phyloP scores from a whole-genome alignment of 2,797 vertebrate species.

The Acrocephalus scirpaceus region DNA sequence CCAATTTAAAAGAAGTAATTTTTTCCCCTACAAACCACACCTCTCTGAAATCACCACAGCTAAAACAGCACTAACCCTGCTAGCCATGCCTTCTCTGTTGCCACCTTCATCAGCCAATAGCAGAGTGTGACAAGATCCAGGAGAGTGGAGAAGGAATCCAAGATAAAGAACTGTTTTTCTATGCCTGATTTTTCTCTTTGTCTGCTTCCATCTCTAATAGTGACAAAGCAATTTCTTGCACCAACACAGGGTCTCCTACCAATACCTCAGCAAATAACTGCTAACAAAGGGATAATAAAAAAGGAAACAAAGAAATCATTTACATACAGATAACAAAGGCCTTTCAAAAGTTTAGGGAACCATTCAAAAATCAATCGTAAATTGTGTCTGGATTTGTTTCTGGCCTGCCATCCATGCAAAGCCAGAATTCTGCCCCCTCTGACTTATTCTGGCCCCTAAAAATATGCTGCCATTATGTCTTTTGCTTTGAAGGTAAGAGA shows the following conservation, averaged over 20 bases:
- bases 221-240: constrained; percentile 70
- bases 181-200: constrained; percentile 44
- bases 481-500: neutral
- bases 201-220: constrained; percentile 56
- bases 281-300: neutral
- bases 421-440: neutral
- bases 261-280: constrained; percentile 80
- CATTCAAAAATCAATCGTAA: neutral
- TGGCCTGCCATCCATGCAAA: neutral
- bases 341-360: neutral
- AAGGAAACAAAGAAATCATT: neutral
- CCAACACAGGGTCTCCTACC: constrained; percentile 73
- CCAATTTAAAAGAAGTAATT: neutral
- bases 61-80: constrained; percentile 64
- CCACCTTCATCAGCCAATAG: constrained; percentile 73
- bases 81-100: constrained; percentile 67
- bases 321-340: neutral
- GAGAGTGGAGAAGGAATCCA: constrained; percentile 77
- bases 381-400: neutral
- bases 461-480: neutral
- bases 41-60: neutral
- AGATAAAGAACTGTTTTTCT: constrained; percentile 59
- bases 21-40: neutral
- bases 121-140: constrained; percentile 78
- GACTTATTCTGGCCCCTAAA: neutral